A percentile compares a stretch with the other conserved stretches of the same genome.
Evolutionary conservation across 2,113 vertebrate genomes (phyloP).

Genomic region (Phyllopteryx taeniolatus): DNA sequence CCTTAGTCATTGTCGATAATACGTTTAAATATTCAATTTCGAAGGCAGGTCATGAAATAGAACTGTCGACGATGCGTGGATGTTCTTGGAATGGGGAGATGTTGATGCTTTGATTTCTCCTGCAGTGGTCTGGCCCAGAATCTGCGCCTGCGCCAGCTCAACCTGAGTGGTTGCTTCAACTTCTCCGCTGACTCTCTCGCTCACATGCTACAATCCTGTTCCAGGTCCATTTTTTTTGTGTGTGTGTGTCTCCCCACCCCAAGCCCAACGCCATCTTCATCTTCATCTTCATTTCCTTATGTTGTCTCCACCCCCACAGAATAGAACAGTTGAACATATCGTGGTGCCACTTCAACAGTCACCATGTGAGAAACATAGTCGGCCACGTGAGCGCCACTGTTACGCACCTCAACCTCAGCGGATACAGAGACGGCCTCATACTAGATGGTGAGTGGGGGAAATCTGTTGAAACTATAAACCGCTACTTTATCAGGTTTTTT

Average conservation of each 20-base stretch:
- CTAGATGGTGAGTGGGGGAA: conserved; percentile 72
- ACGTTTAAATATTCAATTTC: too few relatives aligned
- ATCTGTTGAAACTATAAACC: neutral
- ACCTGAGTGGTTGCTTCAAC: conserved; percentile 83
- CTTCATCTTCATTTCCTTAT: neutral
- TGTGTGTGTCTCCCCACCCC: neutral
- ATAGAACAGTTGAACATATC: conserved; percentile 87
- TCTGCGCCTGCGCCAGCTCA: conserved; percentile 75
- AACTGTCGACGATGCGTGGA: too few relatives aligned
- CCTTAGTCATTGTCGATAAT: too few relatives aligned
- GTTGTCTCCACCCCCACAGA: conserved; percentile 40
- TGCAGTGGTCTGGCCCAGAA: conserved; percentile 81
- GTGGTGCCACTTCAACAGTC: conserved; percentile 84
- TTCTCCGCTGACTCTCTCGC: conserved; percentile 78
- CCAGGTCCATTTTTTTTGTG: conserved; percentile 64
- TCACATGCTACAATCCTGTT: conserved; percentile 76
- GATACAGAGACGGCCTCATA: conserved; percentile 86
- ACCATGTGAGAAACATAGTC: conserved; percentile 79
- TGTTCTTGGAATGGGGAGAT: neutral
- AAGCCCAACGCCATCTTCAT: neutral
- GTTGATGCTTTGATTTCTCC: neutral
- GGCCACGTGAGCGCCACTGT: conserved; percentile 67
- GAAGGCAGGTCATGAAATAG: too few relatives aligned
- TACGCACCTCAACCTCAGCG: conserved; percentile 86
- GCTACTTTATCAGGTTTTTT: neutral